phyloP scores from a whole-genome alignment of 2,888 invertebrate genomes.

The Thera obeliscata region DNA sequence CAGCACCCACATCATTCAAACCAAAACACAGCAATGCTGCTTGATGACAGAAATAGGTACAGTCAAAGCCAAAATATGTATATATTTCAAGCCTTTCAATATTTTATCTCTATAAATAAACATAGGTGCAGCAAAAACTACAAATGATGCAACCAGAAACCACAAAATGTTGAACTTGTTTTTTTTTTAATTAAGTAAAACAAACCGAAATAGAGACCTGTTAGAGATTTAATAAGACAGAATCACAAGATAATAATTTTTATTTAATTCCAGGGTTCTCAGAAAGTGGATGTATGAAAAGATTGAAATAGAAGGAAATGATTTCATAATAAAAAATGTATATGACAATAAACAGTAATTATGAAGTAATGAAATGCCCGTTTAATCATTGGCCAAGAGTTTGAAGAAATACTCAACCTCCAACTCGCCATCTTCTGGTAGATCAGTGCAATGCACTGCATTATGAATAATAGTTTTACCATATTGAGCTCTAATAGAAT shows the following conservation, averaged over 20 bases:
- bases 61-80: too few relatives aligned
- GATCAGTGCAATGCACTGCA: slow-evolving; percentile 96
- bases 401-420: slow-evolving; percentile 93
- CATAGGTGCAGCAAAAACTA: too few relatives aligned
- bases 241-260: neutral
- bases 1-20: too few relatives aligned
- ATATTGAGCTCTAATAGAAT: slow-evolving; percentile 92
- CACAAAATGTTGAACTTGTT: too few relatives aligned
- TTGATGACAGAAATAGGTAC: too few relatives aligned
- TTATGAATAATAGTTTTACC: slow-evolving; percentile 92
- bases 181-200: too few relatives aligned
- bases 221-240: neutral
- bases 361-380: slow-evolving; percentile 17
- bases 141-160: too few relatives aligned
- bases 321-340: slow-evolving; percentile 86
- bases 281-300: slow-evolving; percentile 91
- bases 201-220: too few relatives aligned
- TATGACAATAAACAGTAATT: slow-evolving; percentile 73
- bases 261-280: slow-evolving; percentile 82
- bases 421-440: slow-evolving; percentile 91
- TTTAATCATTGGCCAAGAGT: slow-evolving; percentile 75
- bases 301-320: slow-evolving; percentile 92
- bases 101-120: too few relatives aligned
- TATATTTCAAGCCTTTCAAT: too few relatives aligned
- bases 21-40: too few relatives aligned